Percentiles rank a stretch among this genome's conserved stretches.
Conservation (phyloP, 1,140 invertebrate species). For the Neuroterus valhalla region DNA sequence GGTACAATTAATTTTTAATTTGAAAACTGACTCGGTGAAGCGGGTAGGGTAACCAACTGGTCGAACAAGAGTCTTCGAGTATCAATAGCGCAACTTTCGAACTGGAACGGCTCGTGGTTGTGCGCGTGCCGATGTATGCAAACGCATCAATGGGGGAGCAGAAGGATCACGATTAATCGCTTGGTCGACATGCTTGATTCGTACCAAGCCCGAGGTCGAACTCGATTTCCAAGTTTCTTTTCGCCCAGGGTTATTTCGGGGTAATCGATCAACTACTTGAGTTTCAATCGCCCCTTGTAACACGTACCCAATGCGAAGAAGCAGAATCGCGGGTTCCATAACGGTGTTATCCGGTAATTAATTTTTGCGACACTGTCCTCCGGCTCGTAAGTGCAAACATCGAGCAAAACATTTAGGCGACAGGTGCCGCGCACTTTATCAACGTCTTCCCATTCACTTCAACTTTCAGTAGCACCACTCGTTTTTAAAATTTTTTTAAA, state of each 20-base stretch:
- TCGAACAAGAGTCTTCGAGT: slow-evolving; percentile 6
- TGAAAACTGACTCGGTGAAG: not conserved
- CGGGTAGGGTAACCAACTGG: not conserved
- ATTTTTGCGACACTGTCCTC: not conserved
- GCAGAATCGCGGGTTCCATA: not conserved
- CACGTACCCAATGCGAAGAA: not conserved
- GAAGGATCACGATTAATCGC: not conserved
- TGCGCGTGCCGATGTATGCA: slow-evolving; percentile 25
- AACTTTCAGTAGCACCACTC: not conserved
- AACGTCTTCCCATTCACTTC: not conserved
- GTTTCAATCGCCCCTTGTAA: slow-evolving; percentile 5
- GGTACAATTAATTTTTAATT: slow-evolving; percentile 15
- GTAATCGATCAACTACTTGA: slow-evolving; percentile 16
- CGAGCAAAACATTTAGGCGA: slow-evolving; percentile 5
- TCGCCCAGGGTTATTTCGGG: not conserved
- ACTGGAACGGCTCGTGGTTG: slow-evolving; percentile 26
- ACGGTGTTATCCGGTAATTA: not conserved
- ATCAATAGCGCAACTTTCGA: slow-evolving; percentile 15
- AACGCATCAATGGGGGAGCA: slow-evolving; percentile 13
- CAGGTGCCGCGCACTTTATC: not conserved
- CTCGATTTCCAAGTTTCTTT: slow-evolving; percentile 11
- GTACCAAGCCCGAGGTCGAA: not conserved
- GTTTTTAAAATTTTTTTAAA: not conserved
- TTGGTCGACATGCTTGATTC: slow-evolving; percentile 16
- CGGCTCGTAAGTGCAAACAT: not conserved